phyloP scores from a whole-genome alignment of 2,888 invertebrate species.

The Trachelus tabidus region DNA sequence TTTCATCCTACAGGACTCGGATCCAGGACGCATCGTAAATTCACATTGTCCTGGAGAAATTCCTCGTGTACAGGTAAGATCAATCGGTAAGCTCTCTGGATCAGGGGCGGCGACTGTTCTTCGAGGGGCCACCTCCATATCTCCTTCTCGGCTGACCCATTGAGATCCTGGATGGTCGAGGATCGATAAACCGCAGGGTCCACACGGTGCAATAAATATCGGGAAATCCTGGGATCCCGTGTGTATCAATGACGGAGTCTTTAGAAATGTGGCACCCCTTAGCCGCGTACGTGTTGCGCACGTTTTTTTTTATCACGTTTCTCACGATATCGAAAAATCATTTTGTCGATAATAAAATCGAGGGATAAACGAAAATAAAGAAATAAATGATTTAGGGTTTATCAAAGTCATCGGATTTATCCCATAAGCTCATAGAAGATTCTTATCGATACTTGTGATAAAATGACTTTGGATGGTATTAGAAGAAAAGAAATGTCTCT shows the following conservation, averaged over 20 bases:
- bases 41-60: background rate
- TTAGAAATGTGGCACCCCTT: background rate
- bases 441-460: too few relatives aligned
- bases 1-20: background rate
- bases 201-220: background rate
- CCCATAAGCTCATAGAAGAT: too few relatives aligned
- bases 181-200: background rate
- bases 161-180: background rate
- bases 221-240: background rate
- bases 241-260: background rate
- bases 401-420: too few relatives aligned
- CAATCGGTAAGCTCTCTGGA: background rate
- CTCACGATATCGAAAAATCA: background rate
- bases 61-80: background rate
- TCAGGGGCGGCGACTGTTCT: conserved; percentile 1
- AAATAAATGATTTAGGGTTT: too few relatives aligned
- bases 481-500: too few relatives aligned
- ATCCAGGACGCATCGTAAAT: background rate
- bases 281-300: too few relatives aligned
- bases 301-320: too few relatives aligned
- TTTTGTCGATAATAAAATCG: too few relatives aligned
- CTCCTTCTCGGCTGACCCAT: background rate
- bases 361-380: too few relatives aligned
- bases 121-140: background rate
- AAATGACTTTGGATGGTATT: too few relatives aligned